These are phyloP conservation scores for Virgularia gustaviana DNA, from an alignment of 92 coral and sea anemone genomes.

Conservation along the genomic window DNA sequence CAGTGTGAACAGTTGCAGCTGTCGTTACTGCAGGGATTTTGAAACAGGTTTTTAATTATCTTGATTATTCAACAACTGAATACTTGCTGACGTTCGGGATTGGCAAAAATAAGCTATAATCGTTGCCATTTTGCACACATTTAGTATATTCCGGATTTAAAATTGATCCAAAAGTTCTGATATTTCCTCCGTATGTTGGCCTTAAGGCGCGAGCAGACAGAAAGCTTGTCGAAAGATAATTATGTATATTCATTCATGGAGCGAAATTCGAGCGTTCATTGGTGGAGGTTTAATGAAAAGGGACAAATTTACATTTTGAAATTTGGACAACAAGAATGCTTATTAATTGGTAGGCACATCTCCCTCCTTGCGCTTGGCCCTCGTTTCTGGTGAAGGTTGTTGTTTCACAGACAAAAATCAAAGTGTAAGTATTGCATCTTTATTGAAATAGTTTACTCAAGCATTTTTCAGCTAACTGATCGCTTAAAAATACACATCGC, in stretches of 20 bases:
- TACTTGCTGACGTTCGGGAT: neutral
- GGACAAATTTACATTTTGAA: slow-evolving; percentile 28
- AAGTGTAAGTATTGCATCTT: neutral
- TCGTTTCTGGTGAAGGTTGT: neutral
- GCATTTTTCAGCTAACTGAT: neutral
- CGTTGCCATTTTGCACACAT: too few relatives aligned
- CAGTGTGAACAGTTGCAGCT: too few relatives aligned
- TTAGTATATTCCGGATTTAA: too few relatives aligned
- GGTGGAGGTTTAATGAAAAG: neutral
- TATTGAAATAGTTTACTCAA: neutral
- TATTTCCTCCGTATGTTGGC: slow-evolving; percentile 6
- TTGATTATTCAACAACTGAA: neutral
- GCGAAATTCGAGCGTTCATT: neutral
- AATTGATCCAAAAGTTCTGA: neutral
- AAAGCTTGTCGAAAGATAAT: slow-evolving; percentile 7
- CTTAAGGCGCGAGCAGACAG: too few relatives aligned
- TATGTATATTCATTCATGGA: slow-evolving; percentile 8
- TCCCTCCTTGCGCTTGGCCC: neutral
- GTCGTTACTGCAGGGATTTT: too few relatives aligned
- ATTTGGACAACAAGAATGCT: slow-evolving; percentile 23
- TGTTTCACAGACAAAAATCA: slow-evolving; percentile 13
- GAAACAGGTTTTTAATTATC: slow-evolving; percentile 1
- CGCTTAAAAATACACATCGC: too few relatives aligned
- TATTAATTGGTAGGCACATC: slow-evolving; percentile 19
- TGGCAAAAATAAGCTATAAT: too few relatives aligned